phyloP scores from a whole-genome alignment of 2,888 invertebrate species.

The Asteroscopus sphinx region DNA sequence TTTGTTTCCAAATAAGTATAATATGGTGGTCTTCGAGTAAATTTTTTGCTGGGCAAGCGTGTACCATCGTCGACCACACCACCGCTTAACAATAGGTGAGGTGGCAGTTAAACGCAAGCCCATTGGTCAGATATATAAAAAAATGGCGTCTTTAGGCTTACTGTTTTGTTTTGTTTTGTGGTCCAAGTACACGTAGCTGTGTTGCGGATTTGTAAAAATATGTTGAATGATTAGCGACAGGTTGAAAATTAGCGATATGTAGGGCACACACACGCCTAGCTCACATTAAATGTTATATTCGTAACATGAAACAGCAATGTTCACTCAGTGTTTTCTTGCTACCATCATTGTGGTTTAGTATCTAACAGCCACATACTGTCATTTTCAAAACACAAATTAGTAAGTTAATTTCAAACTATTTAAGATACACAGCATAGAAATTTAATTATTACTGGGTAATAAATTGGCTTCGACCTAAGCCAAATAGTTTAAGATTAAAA shows the following conservation, averaged over 20 bases:
- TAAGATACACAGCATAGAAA: slow-evolving; percentile 14
- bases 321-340: slow-evolving; percentile 61
- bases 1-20: too few species aligned
- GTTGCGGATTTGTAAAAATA: slow-evolving; percentile 43
- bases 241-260: slow-evolving; percentile 58
- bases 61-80: too few species aligned
- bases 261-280: slow-evolving; percentile 54
- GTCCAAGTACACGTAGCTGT: slow-evolving; percentile 17
- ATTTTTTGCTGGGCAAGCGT: too few species aligned
- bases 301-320: slow-evolving; percentile 66
- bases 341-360: slow-evolving; percentile 57
- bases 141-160: too few species aligned
- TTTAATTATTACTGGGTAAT: slow-evolving; percentile 42
- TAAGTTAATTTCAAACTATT: slow-evolving; percentile 30
- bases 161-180: slow-evolving; percentile 13
- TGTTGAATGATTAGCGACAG: slow-evolving; percentile 42
- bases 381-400: slow-evolving; percentile 35
- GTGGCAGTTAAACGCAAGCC: too few species aligned
- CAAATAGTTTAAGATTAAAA: slow-evolving; percentile 43
- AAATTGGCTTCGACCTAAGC: slow-evolving; percentile 33
- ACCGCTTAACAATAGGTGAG: too few species aligned
- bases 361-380: slow-evolving; percentile 23
- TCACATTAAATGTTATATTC: slow-evolving; percentile 65
- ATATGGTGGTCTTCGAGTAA: too few species aligned
- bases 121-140: too few species aligned